Percentiles rank a stretch among this genome's conserved stretches.
Evolutionary conservation across 2,113 vertebrate species (phyloP).

Genomic region (Stegastes partitus): DNA sequence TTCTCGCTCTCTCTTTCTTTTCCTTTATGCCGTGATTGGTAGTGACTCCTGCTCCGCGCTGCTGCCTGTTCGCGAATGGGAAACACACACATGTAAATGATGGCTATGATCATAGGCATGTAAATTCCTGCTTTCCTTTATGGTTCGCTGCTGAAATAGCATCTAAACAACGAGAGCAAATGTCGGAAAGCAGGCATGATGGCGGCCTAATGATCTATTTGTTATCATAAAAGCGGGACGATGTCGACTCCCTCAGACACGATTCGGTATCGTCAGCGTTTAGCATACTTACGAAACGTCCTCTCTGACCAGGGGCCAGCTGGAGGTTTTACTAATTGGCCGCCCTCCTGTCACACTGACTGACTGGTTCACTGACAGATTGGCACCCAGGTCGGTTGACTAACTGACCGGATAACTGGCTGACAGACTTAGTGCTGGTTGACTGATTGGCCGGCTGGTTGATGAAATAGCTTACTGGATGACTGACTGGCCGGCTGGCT

Average conservation of each 20-base stretch:
- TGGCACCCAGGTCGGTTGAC: slow-evolving; percentile 61
- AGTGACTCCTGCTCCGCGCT: slow-evolving; percentile 40
- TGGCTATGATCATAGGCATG: slow-evolving; percentile 32
- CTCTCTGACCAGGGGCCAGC: slow-evolving; percentile 22
- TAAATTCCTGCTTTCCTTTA: slow-evolving; percentile 33
- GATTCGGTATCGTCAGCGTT: slow-evolving; percentile 23
- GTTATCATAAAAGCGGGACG: slow-evolving; percentile 2
- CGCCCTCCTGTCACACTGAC: slow-evolving; percentile 47
- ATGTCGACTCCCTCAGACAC: slow-evolving; percentile 9
- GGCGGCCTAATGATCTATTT: slow-evolving; percentile 38
- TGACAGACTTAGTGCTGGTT: slow-evolving; percentile 73
- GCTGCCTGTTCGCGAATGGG: slow-evolving; percentile 20
- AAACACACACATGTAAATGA: slow-evolving; percentile 31
- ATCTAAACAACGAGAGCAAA: background rate
- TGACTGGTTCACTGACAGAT: slow-evolving; percentile 60
- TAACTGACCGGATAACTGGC: slow-evolving; percentile 77
- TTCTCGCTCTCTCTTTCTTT: background rate
- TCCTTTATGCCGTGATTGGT: slow-evolving; percentile 35
- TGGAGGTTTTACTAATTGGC: slow-evolving; percentile 58
- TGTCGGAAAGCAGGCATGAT: slow-evolving; percentile 3
- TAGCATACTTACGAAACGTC: background rate
- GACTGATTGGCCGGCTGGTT: slow-evolving; percentile 63
- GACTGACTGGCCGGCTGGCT: slow-evolving; percentile 56
- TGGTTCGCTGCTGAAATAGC: slow-evolving; percentile 1
- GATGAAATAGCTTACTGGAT: slow-evolving; percentile 60